Evolutionary conservation across 2,797 vertebrate species (phyloP).

Genomic region (Acanthurus lineatus): DNA sequence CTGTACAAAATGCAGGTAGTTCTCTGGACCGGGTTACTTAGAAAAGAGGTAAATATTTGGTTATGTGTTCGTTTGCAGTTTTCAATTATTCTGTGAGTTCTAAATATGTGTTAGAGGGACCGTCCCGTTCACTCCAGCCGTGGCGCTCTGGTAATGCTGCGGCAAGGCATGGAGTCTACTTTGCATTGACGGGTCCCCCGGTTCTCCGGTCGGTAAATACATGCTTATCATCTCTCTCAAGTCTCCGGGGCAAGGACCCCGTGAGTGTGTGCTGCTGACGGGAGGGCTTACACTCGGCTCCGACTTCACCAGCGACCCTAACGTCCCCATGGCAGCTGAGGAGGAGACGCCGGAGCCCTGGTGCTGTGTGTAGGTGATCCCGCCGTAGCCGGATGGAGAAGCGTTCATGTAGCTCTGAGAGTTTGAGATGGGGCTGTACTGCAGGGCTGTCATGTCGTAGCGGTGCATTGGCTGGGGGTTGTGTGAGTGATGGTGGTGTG

Average conservation of each 20-base stretch:
- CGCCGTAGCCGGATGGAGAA: slow-evolving; percentile 94
- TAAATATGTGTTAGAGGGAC: slow-evolving; percentile 94
- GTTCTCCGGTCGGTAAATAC: slow-evolving; percentile 93
- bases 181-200: slow-evolving; percentile 91
- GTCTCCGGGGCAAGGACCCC: slow-evolving; percentile 96
- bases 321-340: slow-evolving; percentile 91
- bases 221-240: slow-evolving; percentile 99
- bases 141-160: slow-evolving; percentile 96
- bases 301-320: slow-evolving; percentile 95
- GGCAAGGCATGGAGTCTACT: slow-evolving; percentile 96
- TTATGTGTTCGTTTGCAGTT: slow-evolving; percentile 86
- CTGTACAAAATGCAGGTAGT: slow-evolving; percentile 92
- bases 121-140: slow-evolving; percentile 95
- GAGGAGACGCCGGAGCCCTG: slow-evolving; percentile 89
- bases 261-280: slow-evolving; percentile 91
- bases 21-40: slow-evolving; percentile 82
- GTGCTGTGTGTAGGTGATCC: slow-evolving; percentile 92
- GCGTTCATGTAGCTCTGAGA: slow-evolving; percentile 97
- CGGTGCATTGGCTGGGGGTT: slow-evolving; percentile 95
- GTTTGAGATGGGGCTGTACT: slow-evolving; percentile 97
- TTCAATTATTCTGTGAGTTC: slow-evolving; percentile 73
- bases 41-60: slow-evolving; percentile 91
- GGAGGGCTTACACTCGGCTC: slow-evolving; percentile 97
- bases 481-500: slow-evolving; percentile 92
- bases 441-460: slow-evolving; percentile 95